These are phyloP conservation scores for Pogonus chalceus DNA, from an alignment of 1,140 invertebrate genomes.

Conservation along the genomic window DNA sequence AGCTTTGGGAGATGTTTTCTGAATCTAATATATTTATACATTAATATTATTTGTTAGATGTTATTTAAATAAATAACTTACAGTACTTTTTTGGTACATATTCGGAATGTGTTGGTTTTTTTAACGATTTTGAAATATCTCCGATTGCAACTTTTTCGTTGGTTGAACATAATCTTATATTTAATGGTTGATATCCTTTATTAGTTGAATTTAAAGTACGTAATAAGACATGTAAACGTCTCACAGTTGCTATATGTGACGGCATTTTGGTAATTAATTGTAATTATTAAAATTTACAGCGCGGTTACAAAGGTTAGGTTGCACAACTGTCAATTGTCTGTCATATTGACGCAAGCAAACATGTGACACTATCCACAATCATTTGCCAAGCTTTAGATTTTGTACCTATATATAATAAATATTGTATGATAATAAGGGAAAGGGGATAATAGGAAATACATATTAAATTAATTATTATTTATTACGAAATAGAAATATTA, in stretches of 20 bases:
- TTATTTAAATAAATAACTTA: slow-evolving; percentile 42
- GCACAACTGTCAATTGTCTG: background rate
- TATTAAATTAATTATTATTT: too few relatives aligned
- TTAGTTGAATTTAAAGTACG: background rate
- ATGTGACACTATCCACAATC: too few relatives aligned
- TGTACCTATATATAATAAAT: background rate
- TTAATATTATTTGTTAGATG: slow-evolving; percentile 6
- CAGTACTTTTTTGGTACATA: slow-evolving; percentile 77
- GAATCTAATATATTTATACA: slow-evolving; percentile 21
- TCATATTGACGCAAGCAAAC: too few relatives aligned
- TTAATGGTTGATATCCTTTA: slow-evolving; percentile 5
- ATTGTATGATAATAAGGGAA: background rate
- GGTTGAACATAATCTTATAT: slow-evolving; percentile 37
- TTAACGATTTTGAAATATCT: slow-evolving; percentile 57
- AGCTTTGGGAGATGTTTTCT: slow-evolving; percentile 50
- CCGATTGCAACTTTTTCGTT: slow-evolving; percentile 59
- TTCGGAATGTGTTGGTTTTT: slow-evolving; percentile 54
- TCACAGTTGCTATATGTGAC: background rate
- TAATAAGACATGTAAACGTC: slow-evolving; percentile 7
- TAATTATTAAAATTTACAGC: background rate
- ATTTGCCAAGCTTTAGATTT: background rate
- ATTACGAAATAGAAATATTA: too few relatives aligned
- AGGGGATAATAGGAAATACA: too few relatives aligned
- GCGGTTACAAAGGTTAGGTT: background rate
- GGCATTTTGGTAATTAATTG: slow-evolving; percentile 2